Base-by-base conservation (phyloP, 1,140 invertebrate genomes). In the Diabrotica undecimpunctata region DNA sequence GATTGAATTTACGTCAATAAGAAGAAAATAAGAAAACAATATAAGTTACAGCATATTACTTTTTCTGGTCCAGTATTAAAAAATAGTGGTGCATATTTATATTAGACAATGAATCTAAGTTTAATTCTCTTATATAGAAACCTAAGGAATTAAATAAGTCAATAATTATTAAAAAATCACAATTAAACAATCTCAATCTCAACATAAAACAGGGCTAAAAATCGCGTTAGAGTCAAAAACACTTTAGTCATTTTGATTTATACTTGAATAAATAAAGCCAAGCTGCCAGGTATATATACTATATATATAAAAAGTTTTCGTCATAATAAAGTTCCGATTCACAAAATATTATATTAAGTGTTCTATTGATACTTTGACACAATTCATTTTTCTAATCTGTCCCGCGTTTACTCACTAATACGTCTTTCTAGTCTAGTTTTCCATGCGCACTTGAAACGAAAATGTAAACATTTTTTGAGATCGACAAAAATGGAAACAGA, bases 221-320 rank as follows among this genome's bases (percentile, higher is more conserved):
- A 14, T 25, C 52, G 61, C 53, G 38, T 62, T 41, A 54, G 13
- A 55, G 51, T 62, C 61, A 60, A 46, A 46, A 13, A 50, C 58
- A 60, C 39, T 13, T n/a, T 36, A 38, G 6, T 50, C 39, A 37
- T 62, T 62, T 62, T 62, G 52, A 62, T 62, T 62, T 39, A 5
- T 62, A n/a, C 5, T 54, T 36, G 37, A 62, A 61, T 61, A 61
- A 61, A 61, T 61, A 54, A 62, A 62, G 61, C 61, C 37, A 54
- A 62, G 61, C 61, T 62, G 61, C 61, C 61, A 62, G 46, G 25
- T 14, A 58, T 14, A 60, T 46, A 60, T 60, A 60, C 58, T 51
- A 60, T 50, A 60, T 41, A 9, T 60, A 14, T 12, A 25, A 14
- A 39, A 8, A 14, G 25, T 41, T 8, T n/a, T 12, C 50, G 53